These are phyloP conservation scores for Sminthurides bifidus DNA, from an alignment of 1,140 invertebrate genomes.

Conservation along the genomic window DNA sequence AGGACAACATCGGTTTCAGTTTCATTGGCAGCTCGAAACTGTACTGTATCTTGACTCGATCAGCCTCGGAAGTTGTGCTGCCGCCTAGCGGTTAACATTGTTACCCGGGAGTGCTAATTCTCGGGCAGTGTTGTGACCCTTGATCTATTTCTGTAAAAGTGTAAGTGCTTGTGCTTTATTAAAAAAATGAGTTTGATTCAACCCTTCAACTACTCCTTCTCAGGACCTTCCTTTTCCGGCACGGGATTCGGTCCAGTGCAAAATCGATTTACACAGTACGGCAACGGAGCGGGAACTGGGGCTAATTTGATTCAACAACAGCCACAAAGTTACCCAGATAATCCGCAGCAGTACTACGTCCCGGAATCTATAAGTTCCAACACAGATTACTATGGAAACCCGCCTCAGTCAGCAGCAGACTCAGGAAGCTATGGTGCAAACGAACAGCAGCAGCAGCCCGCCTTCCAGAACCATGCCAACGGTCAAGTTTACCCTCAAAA, in stretches of 20 bases:
- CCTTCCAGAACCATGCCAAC: background rate
- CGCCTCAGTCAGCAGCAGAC: background rate
- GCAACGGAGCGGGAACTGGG: background rate
- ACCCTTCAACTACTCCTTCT: constrained; percentile 19
- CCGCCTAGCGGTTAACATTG: too few relatives aligned
- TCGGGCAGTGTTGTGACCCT: too few relatives aligned
- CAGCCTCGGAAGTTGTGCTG: too few relatives aligned
- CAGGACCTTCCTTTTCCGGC: constrained; percentile 9
- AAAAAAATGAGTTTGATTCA: constrained; percentile 23
- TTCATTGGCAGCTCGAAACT: too few relatives aligned
- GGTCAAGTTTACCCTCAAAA: background rate
- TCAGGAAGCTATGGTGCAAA: background rate
- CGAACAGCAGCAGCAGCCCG: constrained; percentile 2
- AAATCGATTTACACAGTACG: background rate
- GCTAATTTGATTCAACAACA: too few relatives aligned
- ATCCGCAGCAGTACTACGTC: constrained; percentile 3
- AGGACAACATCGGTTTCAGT: too few relatives aligned
- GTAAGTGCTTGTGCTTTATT: background rate
- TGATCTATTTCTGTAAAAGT: background rate
- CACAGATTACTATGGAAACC: constrained; percentile 19
- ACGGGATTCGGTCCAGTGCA: constrained; percentile 5
- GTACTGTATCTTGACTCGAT: too few relatives aligned
- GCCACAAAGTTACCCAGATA: background rate
- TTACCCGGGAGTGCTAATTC: too few relatives aligned
- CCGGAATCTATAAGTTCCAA: constrained; percentile 15